A percentile compares a stretch with the other conserved stretches of the same genome.
Conservation (phyloP, 2,797 vertebrate species). For the Holocentrus rufus region DNA sequence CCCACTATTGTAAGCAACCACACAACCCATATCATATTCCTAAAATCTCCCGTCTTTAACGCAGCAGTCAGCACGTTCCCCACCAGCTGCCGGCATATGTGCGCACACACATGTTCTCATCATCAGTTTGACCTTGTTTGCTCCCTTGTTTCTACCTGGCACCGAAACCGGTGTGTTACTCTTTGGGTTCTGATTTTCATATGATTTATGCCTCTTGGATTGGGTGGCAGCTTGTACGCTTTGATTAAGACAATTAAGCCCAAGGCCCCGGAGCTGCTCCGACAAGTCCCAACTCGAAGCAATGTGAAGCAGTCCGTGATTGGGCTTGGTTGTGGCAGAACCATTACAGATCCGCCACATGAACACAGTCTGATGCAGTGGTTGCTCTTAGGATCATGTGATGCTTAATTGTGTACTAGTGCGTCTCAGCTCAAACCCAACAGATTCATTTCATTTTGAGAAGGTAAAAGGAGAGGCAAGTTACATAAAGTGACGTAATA, state of each 20-base stretch:
- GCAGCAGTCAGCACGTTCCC: conserved; percentile 21
- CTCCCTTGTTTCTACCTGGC: conserved; percentile 42
- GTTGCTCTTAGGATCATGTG: neutral
- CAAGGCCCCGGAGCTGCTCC: conserved; percentile 54
- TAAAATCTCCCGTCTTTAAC: conserved; percentile 20
- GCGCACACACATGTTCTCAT: neutral
- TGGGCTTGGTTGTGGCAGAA: neutral
- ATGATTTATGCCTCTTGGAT: conserved; percentile 71
- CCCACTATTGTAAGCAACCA: conserved; percentile 10
- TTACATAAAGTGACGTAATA: neutral
- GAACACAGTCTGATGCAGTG: neutral
- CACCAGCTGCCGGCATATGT: neutral
- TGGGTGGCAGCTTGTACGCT: conserved; percentile 54
- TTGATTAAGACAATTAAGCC: conserved; percentile 72
- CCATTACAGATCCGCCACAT: neutral
- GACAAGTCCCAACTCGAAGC: conserved; percentile 56
- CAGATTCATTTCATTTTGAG: neutral
- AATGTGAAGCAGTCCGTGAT: conserved; percentile 31
- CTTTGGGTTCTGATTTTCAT: conserved; percentile 48
- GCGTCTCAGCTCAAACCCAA: neutral
- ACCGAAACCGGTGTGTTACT: conserved; percentile 52
- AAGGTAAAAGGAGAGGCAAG: neutral
- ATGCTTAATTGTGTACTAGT: neutral
- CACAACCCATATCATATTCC: conserved; percentile 30
- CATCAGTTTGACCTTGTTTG: conserved; percentile 1